Base-by-base conservation (phyloP, 1,140 invertebrate species). In the Andricus grossulariae region DNA sequence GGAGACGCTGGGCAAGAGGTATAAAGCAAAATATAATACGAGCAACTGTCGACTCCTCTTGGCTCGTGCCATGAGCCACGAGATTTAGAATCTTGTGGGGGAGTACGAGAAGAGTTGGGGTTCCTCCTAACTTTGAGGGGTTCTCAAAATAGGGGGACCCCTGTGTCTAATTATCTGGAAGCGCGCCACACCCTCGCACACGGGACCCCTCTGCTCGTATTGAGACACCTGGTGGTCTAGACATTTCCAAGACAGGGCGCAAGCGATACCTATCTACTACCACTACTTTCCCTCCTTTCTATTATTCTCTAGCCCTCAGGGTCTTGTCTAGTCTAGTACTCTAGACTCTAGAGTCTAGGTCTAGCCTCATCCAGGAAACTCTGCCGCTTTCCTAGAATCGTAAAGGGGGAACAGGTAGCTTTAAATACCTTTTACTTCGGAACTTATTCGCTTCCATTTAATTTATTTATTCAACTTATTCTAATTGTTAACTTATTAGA, bases 91-190 rank as follows among this genome's bases (percentile, higher is more conserved):
- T 82, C 78, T 73, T 73, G 77, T 83, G 84, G 77, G 82, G 82
- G 82, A 83, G 82, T 83, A 66, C 18, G 25, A 70, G 76, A 39
- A 39, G 73, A 77, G 54, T 60, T 25, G 71, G 76, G 73, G 79
- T 52, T 78, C 79, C 75, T 80, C 74, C 73, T 80, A 79, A 80
- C 78, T 84, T 80, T 39, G 75, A 82, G 79, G 81, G 84, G 82
- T 78, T 80, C 75, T 75, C 73, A 79, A 77, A 82, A 79, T n/a
- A 55, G 55, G 76, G 79, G 75, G 75, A 70, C 80, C 75, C 74
- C 80, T 75, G 75, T 84, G 83, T 77, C 83, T 85, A 89, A 89
- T 89, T 88, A 89, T 87, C 81, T 85, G 78, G 82, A 83, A 84
- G 85, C 80, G 82, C 83, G 82, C 80, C 82, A 83, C 85, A 87